Conservation (phyloP, 2,888 invertebrate genomes). For the Cryptophagus acutangulus region DNA sequence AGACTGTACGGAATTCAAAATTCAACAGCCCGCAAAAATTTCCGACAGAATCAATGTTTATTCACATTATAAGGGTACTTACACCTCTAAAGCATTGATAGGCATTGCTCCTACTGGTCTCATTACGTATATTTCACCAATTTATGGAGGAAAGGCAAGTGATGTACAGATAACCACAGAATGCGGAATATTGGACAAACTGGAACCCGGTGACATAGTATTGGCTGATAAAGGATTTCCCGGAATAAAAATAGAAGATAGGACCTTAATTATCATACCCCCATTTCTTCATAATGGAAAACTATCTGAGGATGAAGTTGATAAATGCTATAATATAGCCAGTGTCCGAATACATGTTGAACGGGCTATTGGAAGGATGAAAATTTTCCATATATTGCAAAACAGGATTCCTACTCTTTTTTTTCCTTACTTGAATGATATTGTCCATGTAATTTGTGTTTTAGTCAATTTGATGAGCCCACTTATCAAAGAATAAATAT, state of each 20-base stretch:
- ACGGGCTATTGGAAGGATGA: no score
- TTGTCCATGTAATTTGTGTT: no score
- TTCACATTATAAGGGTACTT: conserved; percentile 8
- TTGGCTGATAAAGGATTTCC: conserved; percentile 9
- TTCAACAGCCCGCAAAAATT: conserved; percentile 4
- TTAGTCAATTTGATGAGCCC: no score
- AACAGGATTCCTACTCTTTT: no score
- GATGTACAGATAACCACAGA: conserved; percentile 8
- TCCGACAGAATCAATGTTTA: neutral
- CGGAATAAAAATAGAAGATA: conserved; percentile 9
- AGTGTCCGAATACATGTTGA: no score
- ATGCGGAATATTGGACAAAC: conserved; percentile 6
- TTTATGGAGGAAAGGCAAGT: conserved; percentile 6
- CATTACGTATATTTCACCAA: conserved; percentile 1
- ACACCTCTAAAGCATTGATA: conserved; percentile 1
- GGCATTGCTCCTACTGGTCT: conserved; percentile 5
- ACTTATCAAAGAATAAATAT: no score
- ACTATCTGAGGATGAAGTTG: no score
- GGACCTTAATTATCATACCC: no score
- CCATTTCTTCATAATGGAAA: no score
- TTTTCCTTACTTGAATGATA: no score
- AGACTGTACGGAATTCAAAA: conserved; percentile 12
- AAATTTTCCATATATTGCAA: no score
- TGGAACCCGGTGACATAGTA: conserved; percentile 10
- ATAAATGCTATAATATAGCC: no score